Evolutionary conservation across 2,113 vertebrate species (phyloP).

Genomic region (Bubalus kerabau): DNA sequence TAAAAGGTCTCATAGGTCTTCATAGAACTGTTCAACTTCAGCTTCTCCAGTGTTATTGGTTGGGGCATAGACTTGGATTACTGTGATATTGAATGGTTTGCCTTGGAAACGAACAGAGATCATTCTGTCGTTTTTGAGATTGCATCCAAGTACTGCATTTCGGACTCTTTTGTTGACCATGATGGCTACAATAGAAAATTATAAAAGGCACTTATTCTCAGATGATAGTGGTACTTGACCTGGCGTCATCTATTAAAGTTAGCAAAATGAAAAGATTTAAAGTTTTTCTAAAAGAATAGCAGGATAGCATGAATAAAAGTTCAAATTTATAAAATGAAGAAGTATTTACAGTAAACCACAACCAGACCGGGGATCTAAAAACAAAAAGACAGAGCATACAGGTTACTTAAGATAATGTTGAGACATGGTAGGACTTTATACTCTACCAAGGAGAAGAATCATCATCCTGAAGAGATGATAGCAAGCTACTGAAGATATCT

Average conservation of each 20-base stretch:
- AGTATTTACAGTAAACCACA: not conserved
- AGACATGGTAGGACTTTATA: not conserved
- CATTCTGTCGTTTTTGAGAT: no score
- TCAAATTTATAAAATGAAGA: not conserved
- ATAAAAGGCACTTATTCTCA: not conserved
- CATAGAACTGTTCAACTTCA: no score
- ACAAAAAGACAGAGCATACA: not conserved
- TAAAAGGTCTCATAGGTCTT: no score
- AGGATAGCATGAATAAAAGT: not conserved
- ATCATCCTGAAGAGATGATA: not conserved
- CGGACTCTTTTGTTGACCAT: no score
- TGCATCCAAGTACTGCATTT: no score
- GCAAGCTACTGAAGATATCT: not conserved
- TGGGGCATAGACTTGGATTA: no score
- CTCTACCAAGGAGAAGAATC: not conserved
- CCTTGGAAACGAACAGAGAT: no score
- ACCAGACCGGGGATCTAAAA: not conserved
- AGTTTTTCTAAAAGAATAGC: not conserved
- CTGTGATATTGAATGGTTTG: no score
- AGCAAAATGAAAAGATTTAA: not conserved
- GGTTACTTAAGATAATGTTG: not conserved
- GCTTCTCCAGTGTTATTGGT: no score
- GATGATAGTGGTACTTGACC: not conserved
- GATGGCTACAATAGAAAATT: not conserved
- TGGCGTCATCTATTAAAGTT: not conserved